These are phyloP conservation scores for Cynopterus brachyotis DNA, from an alignment of 2,113 vertebrate genomes.

Conservation along the genomic window DNA sequence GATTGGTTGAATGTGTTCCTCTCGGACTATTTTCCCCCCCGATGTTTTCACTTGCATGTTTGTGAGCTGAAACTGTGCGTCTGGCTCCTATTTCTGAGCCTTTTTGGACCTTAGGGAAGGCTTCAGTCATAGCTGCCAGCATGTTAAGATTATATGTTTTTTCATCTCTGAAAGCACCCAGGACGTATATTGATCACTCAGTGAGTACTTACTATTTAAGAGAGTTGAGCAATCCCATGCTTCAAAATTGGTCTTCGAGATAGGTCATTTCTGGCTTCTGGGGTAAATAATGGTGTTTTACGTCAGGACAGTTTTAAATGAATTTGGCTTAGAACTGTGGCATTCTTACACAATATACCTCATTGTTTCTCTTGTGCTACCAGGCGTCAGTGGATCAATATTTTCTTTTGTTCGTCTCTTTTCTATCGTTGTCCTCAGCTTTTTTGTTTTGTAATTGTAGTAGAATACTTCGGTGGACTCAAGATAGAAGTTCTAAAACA, in stretches of 20 bases:
- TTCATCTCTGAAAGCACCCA: background rate
- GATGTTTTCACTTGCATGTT: conserved; percentile 1
- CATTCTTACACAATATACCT: background rate
- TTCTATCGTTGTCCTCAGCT: background rate
- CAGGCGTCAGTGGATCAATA: background rate
- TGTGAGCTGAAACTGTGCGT: background rate
- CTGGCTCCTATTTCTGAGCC: background rate
- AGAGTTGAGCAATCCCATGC: background rate
- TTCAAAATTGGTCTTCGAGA: background rate
- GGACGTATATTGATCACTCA: background rate
- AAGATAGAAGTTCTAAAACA: background rate
- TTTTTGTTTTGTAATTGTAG: background rate
- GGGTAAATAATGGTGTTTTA: background rate
- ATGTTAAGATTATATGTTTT: background rate
- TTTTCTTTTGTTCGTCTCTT: background rate
- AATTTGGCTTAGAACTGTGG: background rate
- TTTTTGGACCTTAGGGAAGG: background rate
- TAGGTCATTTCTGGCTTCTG: background rate
- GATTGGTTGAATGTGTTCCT: background rate
- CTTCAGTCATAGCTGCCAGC: background rate
- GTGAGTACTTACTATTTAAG: background rate
- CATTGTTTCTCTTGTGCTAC: background rate
- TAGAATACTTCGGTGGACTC: background rate
- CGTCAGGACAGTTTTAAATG: background rate
- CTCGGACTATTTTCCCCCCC: conserved; percentile 11